Evolutionary conservation across 2,888 invertebrate genomes (phyloP).

Genomic region (Trichogramma dendrolimi): DNA sequence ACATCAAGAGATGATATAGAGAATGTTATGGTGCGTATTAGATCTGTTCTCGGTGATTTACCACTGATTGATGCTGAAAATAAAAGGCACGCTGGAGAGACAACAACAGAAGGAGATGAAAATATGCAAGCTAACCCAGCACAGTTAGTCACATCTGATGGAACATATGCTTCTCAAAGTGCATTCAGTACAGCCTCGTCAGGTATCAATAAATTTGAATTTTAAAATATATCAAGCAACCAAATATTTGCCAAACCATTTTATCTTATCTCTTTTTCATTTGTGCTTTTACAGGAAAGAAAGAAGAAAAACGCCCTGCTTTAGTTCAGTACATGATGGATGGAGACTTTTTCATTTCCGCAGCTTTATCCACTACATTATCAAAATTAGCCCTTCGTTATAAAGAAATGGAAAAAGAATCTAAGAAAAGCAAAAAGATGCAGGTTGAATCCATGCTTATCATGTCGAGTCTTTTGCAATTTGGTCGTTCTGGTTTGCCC

Average conservation of each 20-base stretch:
- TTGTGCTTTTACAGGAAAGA: slow-evolving; percentile 50
- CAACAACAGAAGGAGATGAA: slow-evolving; percentile 54
- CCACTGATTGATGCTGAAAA: slow-evolving; percentile 62
- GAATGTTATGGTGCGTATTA: slow-evolving; percentile 74
- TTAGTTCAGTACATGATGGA: slow-evolving; percentile 84
- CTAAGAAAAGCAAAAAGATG: slow-evolving; percentile 56
- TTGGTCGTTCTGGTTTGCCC: slow-evolving; percentile 64
- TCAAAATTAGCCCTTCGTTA: slow-evolving; percentile 77
- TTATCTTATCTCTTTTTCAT: neutral
- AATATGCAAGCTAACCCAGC: slow-evolving; percentile 48
- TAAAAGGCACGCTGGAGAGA: slow-evolving; percentile 70
- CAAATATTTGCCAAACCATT: neutral
- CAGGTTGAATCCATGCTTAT: slow-evolving; percentile 83
- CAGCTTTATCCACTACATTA: slow-evolving; percentile 84
- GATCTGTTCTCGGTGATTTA: slow-evolving; percentile 63
- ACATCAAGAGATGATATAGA: slow-evolving; percentile 72
- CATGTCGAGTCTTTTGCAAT: slow-evolving; percentile 78
- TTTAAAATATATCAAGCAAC: slow-evolving; percentile 3
- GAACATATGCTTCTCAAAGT: slow-evolving; percentile 97
- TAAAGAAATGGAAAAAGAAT: slow-evolving; percentile 40
- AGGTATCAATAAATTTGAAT: slow-evolving; percentile 31
- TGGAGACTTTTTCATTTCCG: slow-evolving; percentile 94
- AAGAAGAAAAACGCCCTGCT: slow-evolving; percentile 69
- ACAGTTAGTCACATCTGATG: slow-evolving; percentile 93
- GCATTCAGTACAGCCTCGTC: slow-evolving; percentile 79